Evolutionary conservation across 2,797 vertebrate species (phyloP), one percentile per base, ranked within the genome.

Genomic region (Distichodus sexfasciatus): DNA sequence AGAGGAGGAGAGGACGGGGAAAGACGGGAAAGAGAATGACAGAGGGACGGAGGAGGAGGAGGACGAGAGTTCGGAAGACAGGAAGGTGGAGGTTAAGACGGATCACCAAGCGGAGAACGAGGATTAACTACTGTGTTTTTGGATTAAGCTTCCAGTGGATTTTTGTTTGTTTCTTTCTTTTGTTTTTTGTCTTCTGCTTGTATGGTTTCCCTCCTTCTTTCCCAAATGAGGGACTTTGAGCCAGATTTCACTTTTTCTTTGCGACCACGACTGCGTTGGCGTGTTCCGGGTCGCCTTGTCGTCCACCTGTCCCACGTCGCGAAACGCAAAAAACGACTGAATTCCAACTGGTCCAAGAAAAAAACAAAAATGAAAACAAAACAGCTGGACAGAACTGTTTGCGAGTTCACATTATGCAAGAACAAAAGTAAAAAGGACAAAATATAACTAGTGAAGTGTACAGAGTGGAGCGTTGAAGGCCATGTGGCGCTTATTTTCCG

Each of bases 381-480:
- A 88, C 71, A 75, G 74, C 75, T 59, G 59, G 68, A 76, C 75
- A 74, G 79, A 80, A 78, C 91, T 87, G 90, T 93, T 81, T 88
- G 87, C 90, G 90, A 94, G 92, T 82, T 91, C 93, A 92, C 91
- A 92, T 96, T 96, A 96, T 96, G 94, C 94, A 96, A 96, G 93
- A 85, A 82, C 65, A 76, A 63, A 76, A 82, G 66, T 78, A 72
- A 64, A 76, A 63, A 64, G 54, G 78, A 78, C 64, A 76, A 71
- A 79, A 58, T 54, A 79, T 65, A 76, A 82, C 91, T 94, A 93
- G 81, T 78, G 81, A 79, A 84, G 83, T 96, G 94, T 97, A 95
- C 93, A 95, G 94, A 94, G 91, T 95, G 92, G 93, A 93, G 93
- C 93, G 93, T n/a, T 95, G 91, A 95, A 94, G 93, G 93, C 94